phyloP scores from a whole-genome alignment of 2,797 vertebrate species.

The Mycteria americana region DNA sequence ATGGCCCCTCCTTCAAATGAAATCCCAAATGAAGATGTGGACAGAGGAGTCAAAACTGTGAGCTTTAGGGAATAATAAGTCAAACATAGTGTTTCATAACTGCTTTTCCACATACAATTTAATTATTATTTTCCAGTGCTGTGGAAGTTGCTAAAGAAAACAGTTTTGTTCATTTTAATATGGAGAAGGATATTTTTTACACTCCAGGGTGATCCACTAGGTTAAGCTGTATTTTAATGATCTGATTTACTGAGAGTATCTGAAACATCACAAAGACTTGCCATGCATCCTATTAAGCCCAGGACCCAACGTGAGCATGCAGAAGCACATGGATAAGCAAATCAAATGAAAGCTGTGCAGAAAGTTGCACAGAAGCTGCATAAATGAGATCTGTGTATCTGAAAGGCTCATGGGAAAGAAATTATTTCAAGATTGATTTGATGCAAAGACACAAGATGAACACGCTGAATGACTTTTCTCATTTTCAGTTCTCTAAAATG shows the following conservation, averaged over 20 bases:
- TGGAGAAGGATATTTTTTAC: neutral
- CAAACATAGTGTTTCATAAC: neutral
- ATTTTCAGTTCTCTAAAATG: neutral
- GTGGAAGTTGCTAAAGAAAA: neutral
- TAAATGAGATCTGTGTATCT: conserved; percentile 2
- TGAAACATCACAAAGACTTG: neutral
- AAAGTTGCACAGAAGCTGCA: conserved; percentile 3
- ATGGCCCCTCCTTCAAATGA: neutral
- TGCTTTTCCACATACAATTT: neutral
- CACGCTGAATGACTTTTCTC: neutral
- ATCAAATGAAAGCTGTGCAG: conserved; percentile 2
- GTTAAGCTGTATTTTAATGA: conserved; percentile 31
- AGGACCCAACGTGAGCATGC: neutral
- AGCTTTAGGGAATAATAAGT: neutral
- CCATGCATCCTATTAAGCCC: neutral
- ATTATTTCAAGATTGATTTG: conserved; percentile 48
- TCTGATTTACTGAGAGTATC: neutral
- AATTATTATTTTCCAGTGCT: neutral
- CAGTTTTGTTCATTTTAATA: neutral
- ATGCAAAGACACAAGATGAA: conserved; percentile 22
- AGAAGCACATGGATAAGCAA: conserved; percentile 39
- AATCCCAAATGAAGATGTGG: neutral
- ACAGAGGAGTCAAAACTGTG: neutral
- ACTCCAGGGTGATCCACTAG: neutral
- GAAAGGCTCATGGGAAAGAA: neutral